These are phyloP conservation scores for Gryllus longicercus DNA, from an alignment of 2,888 invertebrate genomes.

Conservation along the genomic window DNA sequence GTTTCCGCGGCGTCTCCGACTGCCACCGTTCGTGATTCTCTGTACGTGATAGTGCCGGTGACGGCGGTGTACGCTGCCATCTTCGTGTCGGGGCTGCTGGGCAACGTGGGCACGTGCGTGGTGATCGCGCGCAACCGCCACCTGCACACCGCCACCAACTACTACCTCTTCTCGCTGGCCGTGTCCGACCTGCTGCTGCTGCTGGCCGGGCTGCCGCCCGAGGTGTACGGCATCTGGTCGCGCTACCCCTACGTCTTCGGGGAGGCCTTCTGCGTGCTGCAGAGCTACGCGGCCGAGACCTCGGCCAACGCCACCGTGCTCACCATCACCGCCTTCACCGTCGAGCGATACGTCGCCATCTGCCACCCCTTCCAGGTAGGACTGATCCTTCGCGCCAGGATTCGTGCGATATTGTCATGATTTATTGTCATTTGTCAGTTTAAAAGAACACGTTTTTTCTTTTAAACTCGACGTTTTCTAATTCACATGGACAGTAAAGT, in stretches of 20 bases:
- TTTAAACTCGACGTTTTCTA: too few species aligned
- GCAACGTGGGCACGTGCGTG: conserved; percentile 74
- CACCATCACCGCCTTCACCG: conserved; percentile 63
- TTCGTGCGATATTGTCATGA: too few species aligned
- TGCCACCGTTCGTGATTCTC: conserved; percentile 64
- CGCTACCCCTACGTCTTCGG: conserved; percentile 75
- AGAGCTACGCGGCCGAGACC: conserved; percentile 61
- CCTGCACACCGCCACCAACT: conserved; percentile 83
- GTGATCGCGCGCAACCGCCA: conserved; percentile 72
- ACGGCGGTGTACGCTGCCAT: conserved; percentile 66
- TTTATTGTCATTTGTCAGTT: too few species aligned
- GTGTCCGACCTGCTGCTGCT: conserved; percentile 72
- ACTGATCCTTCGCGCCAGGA: neutral
- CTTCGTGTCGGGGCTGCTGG: conserved; percentile 69
- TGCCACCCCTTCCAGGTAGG: conserved; percentile 64
- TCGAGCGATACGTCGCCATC: conserved; percentile 56
- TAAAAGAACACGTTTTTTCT: too few species aligned
- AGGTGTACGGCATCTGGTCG: conserved; percentile 72
- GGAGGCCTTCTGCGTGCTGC: conserved; percentile 47
- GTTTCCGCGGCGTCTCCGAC: conserved; percentile 76
- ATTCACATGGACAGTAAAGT: too few species aligned
- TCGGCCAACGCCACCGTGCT: conserved; percentile 51
- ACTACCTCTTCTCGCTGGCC: conserved; percentile 75
- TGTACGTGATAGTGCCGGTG: conserved; percentile 61
- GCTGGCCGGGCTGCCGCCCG: conserved; percentile 74